phyloP scores from a whole-genome alignment of 2,113 vertebrate genomes.

The Coptodon rendalli region DNA sequence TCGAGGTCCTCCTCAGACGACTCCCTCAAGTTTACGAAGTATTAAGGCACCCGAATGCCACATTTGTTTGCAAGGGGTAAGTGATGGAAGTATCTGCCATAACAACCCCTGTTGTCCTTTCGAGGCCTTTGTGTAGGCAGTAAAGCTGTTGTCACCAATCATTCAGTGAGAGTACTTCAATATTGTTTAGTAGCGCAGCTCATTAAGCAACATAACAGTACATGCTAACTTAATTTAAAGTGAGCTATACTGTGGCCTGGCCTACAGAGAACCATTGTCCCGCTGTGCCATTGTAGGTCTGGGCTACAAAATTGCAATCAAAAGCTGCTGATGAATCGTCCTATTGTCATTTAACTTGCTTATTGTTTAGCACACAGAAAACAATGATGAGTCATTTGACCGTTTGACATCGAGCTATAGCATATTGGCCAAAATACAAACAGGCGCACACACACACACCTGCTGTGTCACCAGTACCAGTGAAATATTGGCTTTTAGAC shows the following conservation, averaged over 20 bases:
- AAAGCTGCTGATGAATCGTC: slow-evolving; percentile 61
- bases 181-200: slow-evolving; percentile 67
- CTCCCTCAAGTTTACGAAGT: slow-evolving; percentile 38
- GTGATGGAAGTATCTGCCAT: slow-evolving; percentile 34
- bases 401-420: neutral
- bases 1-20: slow-evolving; percentile 38
- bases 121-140: slow-evolving; percentile 42
- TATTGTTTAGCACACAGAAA: slow-evolving; percentile 57
- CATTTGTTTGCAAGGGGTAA: slow-evolving; percentile 28
- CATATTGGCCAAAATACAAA: neutral
- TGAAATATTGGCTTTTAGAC: neutral
- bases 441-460: neutral
- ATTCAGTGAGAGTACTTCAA: slow-evolving; percentile 50
- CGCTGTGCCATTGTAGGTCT: slow-evolving; percentile 26
- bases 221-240: slow-evolving; percentile 73
- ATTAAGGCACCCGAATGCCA: slow-evolving; percentile 21
- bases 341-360: slow-evolving; percentile 58
- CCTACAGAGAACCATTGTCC: slow-evolving; percentile 42
- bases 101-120: slow-evolving; percentile 45
- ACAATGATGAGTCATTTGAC: slow-evolving; percentile 65
- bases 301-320: slow-evolving; percentile 61
- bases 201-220: slow-evolving; percentile 69
- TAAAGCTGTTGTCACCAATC: slow-evolving; percentile 58
- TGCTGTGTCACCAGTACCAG: neutral
- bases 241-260: slow-evolving; percentile 61